These are phyloP conservation scores for Phenganax marumi DNA, from an alignment of 92 coral and sea anemone genomes.

Conservation along the genomic window DNA sequence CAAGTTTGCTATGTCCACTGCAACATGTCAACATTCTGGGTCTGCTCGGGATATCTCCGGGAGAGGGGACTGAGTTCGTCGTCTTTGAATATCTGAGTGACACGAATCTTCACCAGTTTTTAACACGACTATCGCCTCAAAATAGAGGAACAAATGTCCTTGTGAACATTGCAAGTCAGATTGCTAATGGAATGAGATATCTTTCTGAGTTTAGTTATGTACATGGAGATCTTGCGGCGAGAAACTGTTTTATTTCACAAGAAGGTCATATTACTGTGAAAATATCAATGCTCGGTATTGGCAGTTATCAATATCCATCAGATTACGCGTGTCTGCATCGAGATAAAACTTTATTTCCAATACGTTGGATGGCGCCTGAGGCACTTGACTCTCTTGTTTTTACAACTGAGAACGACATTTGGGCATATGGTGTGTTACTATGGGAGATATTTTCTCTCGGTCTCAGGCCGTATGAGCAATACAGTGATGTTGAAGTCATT, in stretches of 20 bases:
- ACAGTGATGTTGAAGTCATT: slow-evolving; percentile 73
- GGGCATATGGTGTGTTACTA: slow-evolving; percentile 87
- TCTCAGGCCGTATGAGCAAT: slow-evolving; percentile 72
- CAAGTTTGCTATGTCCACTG: slow-evolving; percentile 64
- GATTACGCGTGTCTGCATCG: slow-evolving; percentile 86
- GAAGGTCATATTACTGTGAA: slow-evolving; percentile 64
- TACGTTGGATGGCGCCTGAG: slow-evolving; percentile 99
- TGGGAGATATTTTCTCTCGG: slow-evolving; percentile 94
- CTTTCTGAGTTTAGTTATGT: slow-evolving; percentile 77
- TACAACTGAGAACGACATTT: slow-evolving; percentile 72
- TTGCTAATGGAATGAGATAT: slow-evolving; percentile 93
- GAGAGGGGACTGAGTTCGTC: slow-evolving; percentile 78
- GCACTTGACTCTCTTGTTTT: slow-evolving; percentile 79
- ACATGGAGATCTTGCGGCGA: slow-evolving; percentile 92
- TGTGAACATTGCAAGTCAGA: slow-evolving; percentile 77
- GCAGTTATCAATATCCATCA: slow-evolving; percentile 77
- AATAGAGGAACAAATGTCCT: slow-evolving; percentile 49
- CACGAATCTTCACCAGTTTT: slow-evolving; percentile 70
- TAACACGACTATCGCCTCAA: slow-evolving; percentile 61
- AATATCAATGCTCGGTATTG: slow-evolving; percentile 90
- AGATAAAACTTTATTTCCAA: slow-evolving; percentile 83
- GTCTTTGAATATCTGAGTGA: slow-evolving; percentile 86
- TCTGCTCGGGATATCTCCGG: slow-evolving; percentile 80
- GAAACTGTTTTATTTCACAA: slow-evolving; percentile 80
- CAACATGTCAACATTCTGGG: slow-evolving; percentile 85